Evolutionary conservation across 2,888 invertebrate species (phyloP).

Genomic region (Lissonota sp.): DNA sequence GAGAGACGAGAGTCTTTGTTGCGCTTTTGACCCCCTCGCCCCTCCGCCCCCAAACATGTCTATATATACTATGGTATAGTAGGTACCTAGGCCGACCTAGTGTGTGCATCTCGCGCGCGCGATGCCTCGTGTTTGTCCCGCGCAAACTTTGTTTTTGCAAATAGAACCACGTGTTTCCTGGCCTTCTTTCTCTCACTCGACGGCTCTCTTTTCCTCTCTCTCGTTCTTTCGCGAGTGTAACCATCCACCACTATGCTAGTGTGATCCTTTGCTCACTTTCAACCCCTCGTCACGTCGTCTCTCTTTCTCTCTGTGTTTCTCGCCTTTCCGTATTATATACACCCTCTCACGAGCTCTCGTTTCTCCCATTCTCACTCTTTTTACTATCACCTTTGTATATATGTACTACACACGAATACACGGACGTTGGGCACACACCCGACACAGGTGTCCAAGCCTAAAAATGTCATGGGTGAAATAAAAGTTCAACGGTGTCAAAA

Average conservation of each 20-base stretch:
- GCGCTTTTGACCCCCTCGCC: conserved; percentile 80
- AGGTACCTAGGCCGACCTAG: conserved; percentile 75
- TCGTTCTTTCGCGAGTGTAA: conserved; percentile 55
- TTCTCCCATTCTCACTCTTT: conserved; percentile 56
- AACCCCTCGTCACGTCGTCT: conserved; percentile 58
- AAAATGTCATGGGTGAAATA: conserved; percentile 34
- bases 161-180: conserved; percentile 80
- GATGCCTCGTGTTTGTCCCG: conserved; percentile 78
- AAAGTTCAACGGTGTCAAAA: conserved; percentile 6
- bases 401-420: conserved; percentile 65
- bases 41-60: conserved; percentile 76
- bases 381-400: conserved; percentile 20
- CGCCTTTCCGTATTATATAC: conserved; percentile 43
- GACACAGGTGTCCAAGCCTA: conserved; percentile 73
- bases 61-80: conserved; percentile 46
- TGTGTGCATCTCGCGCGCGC: conserved; percentile 64
- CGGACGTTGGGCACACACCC: conserved; percentile 74
- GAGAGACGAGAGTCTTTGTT: conserved; percentile 77
- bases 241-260: conserved; percentile 59
- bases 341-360: conserved; percentile 33
- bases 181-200: conserved; percentile 66
- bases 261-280: conserved; percentile 64
- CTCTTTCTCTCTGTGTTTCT: conserved; percentile 52
- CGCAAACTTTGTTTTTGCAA: conserved; percentile 83
- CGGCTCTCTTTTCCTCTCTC: conserved; percentile 54